Conservation (phyloP, 2,113 vertebrate species). For the Dendropsophus ebraccatus region DNA sequence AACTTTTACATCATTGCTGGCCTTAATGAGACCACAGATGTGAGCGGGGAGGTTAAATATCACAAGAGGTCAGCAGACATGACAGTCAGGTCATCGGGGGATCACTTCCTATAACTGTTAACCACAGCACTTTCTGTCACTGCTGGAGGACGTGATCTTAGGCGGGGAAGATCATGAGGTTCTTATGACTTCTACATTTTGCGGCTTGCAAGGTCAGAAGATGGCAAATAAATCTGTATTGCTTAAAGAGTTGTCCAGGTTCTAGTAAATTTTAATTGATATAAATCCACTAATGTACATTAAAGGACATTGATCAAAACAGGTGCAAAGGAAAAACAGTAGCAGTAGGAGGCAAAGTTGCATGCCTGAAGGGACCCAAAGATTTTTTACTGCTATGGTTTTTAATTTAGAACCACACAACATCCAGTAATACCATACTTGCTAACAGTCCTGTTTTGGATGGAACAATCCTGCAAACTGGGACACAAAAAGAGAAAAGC, state of each 20-base stretch:
- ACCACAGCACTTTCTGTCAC: conserved; percentile 57
- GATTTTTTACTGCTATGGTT: background rate
- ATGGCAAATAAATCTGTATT: background rate
- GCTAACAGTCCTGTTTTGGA: too few relatives aligned
- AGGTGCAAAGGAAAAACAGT: background rate
- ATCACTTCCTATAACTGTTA: conserved; percentile 61
- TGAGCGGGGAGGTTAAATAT: conserved; percentile 72
- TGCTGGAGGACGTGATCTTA: conserved; percentile 34
- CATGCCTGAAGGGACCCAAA: too few relatives aligned
- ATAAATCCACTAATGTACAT: background rate
- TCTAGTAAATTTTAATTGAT: background rate
- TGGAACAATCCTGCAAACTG: too few relatives aligned
- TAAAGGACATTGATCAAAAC: background rate
- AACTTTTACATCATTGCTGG: conserved; percentile 71
- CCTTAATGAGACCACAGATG: conserved; percentile 74
- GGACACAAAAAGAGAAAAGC: too few relatives aligned
- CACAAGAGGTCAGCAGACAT: conserved; percentile 71
- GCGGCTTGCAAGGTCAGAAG: conserved; percentile 35
- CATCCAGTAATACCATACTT: too few relatives aligned
- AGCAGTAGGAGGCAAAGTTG: background rate
- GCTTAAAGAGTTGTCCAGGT: background rate
- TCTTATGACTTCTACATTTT: conserved; percentile 28
- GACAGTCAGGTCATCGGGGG: conserved; percentile 67
- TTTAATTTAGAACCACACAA: background rate
- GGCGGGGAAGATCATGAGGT: conserved; percentile 20